Evolutionary conservation across 2,888 invertebrate species (phyloP), one percentile per base, ranked within the genome.

Genomic region (Eupelmus urozonus): DNA sequence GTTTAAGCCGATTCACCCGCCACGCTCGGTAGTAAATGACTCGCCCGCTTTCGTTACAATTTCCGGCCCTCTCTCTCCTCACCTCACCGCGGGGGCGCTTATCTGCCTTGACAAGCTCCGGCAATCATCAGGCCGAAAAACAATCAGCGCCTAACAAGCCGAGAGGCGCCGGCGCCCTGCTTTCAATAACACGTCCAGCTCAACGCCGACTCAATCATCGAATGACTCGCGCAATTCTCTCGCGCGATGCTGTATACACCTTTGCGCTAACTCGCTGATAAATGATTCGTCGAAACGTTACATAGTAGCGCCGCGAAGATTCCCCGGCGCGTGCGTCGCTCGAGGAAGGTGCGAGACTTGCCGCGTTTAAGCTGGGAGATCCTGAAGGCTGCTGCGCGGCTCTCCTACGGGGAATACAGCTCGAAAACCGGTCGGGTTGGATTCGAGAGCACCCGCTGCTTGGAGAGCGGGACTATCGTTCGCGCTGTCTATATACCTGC

Each of bases 391-490:
- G 40, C n/a, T n/a, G n/a, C n/a, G n/a, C n/a, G n/a, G 53, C 49
- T 87, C 87, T 88, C 88, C 89, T 89, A 89, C 69, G 69, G 89
- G 85, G 87, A 88, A 86, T 88, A 84, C 85, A 81, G 82, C 3
- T 83, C 85, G n/a, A 86, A 87, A 89, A 89, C 89, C 89, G 89
- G 89, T 89, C 89, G 83, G 87, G 88, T 87, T 85, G 82, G 88
- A 88, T 89, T n/a, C 85, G 85, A 85, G 85, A 85, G 86, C 85
- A 86, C 86, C 85, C 85, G 85, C 86, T 85, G 85, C 76, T 45
- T 49, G 51, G 49, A 55, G 81, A 29, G n/a, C n/a, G 59, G 55
- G 70, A 59, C 73, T 67, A 63, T 72, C 9, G 55, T 53, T 80
- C 65, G 79, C 23, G 55, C 51, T 51, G 7, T 53, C 7, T 66